Conservation (phyloP, 2,888 invertebrate species). For the Ophion slaviceki region DNA sequence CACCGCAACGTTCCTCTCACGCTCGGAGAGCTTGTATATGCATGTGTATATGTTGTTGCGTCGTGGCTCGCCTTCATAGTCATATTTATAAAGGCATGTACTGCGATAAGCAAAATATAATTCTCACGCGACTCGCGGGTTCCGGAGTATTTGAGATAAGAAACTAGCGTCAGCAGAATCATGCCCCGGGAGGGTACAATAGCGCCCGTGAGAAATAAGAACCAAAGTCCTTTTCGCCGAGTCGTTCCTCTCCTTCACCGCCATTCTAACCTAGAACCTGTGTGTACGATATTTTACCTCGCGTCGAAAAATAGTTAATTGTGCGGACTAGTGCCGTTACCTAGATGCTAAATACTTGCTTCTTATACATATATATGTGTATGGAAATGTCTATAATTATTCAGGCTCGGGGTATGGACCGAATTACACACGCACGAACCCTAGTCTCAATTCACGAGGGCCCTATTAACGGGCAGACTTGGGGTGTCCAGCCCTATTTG, state of each 20-base stretch:
- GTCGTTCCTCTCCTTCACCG: not conserved
- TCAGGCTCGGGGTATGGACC: not conserved
- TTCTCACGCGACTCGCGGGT: too few species aligned
- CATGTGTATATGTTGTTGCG: too few species aligned
- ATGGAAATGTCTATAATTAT: constrained; percentile 6
- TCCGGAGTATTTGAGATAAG: too few species aligned
- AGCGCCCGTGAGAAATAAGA: too few species aligned
- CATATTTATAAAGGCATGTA: too few species aligned
- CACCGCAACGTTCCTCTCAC: too few species aligned
- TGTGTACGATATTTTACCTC: constrained; percentile 77
- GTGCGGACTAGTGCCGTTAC: constrained; percentile 60
- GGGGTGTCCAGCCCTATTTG: not conserved
- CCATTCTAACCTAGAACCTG: constrained; percentile 60
- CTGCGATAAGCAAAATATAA: too few species aligned
- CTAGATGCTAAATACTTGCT: constrained; percentile 43
- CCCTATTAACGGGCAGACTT: not conserved
- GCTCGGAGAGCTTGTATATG: not conserved
- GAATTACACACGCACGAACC: not conserved
- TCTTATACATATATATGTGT: not conserved
- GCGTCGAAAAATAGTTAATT: constrained; percentile 74
- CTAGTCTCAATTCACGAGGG: constrained; percentile 9
- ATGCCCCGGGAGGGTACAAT: too few species aligned
- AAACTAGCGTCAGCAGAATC: too few species aligned
- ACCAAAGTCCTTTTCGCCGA: too few species aligned
- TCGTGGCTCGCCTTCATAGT: too few species aligned